Evolutionary conservation across 2,113 vertebrate species (phyloP).

Genomic region (Vidua macroura): DNA sequence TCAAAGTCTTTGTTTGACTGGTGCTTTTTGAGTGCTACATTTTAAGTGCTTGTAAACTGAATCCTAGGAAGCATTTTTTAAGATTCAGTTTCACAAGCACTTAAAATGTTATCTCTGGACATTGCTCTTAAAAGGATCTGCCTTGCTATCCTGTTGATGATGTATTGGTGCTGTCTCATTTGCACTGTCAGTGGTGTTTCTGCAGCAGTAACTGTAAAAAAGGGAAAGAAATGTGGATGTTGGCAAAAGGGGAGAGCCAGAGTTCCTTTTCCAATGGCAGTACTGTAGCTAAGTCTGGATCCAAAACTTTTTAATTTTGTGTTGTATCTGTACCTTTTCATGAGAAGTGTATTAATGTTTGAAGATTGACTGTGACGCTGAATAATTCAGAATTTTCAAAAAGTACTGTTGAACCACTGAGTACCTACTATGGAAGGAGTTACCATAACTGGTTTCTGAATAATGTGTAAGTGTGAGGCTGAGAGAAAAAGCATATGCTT

Average conservation of each 20-base stretch:
- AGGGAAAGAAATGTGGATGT: rapidly evolving
- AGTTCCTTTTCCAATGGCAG: background rate
- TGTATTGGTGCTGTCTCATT: background rate
- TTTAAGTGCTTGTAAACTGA: background rate
- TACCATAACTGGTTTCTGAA: background rate
- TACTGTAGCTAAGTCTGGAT: background rate
- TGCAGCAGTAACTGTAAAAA: background rate
- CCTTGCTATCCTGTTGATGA: background rate
- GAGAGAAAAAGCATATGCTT: background rate
- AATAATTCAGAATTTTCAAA: background rate
- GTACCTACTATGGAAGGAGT: background rate
- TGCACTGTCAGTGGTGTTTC: background rate
- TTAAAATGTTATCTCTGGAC: background rate
- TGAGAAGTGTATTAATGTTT: background rate
- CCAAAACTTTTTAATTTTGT: background rate
- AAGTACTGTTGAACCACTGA: background rate
- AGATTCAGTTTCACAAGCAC: background rate
- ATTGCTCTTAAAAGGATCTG: background rate
- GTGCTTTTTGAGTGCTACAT: background rate
- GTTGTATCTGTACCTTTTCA: background rate
- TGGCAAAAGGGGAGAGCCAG: background rate
- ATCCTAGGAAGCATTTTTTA: background rate
- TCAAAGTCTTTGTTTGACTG: background rate
- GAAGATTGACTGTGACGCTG: background rate
- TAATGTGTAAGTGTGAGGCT: background rate